A percentile compares a stretch with the other conserved stretches of the same genome.
phyloP scores from a whole-genome alignment of 2,888 invertebrate species.

The Tetanocera ferruginea region DNA sequence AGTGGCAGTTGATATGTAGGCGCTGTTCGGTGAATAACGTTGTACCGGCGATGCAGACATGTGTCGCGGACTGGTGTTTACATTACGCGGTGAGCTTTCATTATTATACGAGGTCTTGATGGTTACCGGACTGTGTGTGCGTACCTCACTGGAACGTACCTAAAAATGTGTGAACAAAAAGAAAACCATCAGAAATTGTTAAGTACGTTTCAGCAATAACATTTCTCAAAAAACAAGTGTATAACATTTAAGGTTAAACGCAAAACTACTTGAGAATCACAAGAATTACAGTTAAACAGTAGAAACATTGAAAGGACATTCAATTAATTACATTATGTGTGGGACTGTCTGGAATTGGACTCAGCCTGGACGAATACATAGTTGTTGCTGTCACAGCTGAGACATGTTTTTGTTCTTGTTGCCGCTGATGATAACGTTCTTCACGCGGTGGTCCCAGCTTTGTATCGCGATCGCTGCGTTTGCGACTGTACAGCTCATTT shows the following conservation, averaged over 20 bases:
- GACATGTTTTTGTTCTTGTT: constrained; percentile 50
- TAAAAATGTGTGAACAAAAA: constrained; percentile 45
- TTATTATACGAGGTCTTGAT: constrained; percentile 68
- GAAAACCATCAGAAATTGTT: constrained; percentile 3
- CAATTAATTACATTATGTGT: constrained; percentile 68
- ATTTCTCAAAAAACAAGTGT: constrained; percentile 19
- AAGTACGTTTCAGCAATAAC: too few species aligned
- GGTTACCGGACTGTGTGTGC: constrained; percentile 68
- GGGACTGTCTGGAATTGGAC: constrained; percentile 68
- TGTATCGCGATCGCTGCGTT: constrained; percentile 60
- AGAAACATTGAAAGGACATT: constrained; percentile 32
- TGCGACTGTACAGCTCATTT: constrained; percentile 65
- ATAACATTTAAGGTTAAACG: constrained; percentile 33
- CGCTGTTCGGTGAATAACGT: constrained; percentile 72
- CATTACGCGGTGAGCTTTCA: constrained; percentile 63
- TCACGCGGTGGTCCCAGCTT: constrained; percentile 65
- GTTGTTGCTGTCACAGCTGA: constrained; percentile 44
- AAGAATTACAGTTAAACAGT: constrained; percentile 12
- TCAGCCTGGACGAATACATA: constrained; percentile 57
- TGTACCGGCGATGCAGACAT: constrained; percentile 66
- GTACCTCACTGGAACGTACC: constrained; percentile 68
- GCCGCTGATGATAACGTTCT: constrained; percentile 60
- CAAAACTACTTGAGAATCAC: not conserved
- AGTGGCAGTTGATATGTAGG: constrained; percentile 71
- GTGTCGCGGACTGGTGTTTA: constrained; percentile 65